These are phyloP conservation scores for Macrosiphum euphorbiae DNA, from an alignment of 2,888 invertebrate genomes.

Conservation along the genomic window DNA sequence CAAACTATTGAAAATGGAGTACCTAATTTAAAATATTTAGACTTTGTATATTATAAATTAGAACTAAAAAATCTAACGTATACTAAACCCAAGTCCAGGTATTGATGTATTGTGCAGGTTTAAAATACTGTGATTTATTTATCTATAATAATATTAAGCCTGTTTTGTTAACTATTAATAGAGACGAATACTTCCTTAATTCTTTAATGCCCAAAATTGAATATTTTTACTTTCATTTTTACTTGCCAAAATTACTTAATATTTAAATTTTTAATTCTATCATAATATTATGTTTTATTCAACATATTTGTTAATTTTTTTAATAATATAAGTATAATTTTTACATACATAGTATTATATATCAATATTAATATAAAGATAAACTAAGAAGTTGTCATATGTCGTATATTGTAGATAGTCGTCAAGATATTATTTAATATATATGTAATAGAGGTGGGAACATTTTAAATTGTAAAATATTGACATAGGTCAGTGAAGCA, in stretches of 20 bases:
- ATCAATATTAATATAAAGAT: no score
- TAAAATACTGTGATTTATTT: conserved; percentile 4
- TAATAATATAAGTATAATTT: no score
- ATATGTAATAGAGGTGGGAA: no score
- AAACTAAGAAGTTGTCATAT: no score
- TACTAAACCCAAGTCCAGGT: neutral
- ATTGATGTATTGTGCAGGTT: conserved; percentile 2
- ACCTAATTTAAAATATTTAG: neutral
- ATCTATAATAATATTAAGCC: conserved; percentile 4
- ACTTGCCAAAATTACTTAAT: neutral
- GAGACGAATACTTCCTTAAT: neutral
- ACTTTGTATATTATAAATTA: neutral
- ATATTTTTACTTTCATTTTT: neutral
- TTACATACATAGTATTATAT: no score
- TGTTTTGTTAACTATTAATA: neutral
- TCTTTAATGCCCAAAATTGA: conserved; percentile 12
- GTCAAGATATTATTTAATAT: no score
- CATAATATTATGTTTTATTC: neutral
- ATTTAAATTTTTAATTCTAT: neutral
- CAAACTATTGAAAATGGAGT: conserved; percentile 6
- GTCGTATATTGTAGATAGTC: no score
- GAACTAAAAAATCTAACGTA: neutral
- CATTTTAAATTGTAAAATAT: no score
- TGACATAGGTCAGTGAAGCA: no score
- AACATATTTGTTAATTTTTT: neutral